A percentile compares a stretch with the other conserved stretches of the same genome.
phyloP scores from a whole-genome alignment of 2,888 invertebrate species.

The Aplocera efformata region DNA sequence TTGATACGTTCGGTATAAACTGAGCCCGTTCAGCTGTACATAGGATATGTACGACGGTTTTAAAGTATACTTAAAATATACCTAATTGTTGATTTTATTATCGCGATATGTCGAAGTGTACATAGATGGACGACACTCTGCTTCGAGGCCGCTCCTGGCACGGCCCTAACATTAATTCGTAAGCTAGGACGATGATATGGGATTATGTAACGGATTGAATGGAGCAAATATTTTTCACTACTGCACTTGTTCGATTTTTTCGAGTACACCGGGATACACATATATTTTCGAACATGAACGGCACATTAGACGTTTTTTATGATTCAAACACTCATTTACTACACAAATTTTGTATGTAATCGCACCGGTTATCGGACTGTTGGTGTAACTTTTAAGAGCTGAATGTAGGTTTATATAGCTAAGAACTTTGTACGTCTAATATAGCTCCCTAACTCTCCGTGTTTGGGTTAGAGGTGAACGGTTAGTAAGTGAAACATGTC shows the following conservation, averaged over 20 bases:
- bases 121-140: constrained; percentile 50
- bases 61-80: constrained; percentile 56
- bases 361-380: constrained; percentile 70
- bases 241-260: constrained; percentile 70
- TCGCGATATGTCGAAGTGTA: constrained; percentile 72
- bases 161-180: constrained; percentile 20
- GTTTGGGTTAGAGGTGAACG: constrained; percentile 63
- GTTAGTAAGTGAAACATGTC: constrained; percentile 76
- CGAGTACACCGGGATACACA: constrained; percentile 57
- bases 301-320: constrained; percentile 68
- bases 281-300: constrained; percentile 64
- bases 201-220: constrained; percentile 52
- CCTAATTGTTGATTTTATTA: constrained; percentile 69
- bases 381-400: constrained; percentile 66
- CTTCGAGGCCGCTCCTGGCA: constrained; percentile 31
- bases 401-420: constrained; percentile 65
- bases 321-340: constrained; percentile 67
- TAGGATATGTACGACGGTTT: constrained; percentile 65
- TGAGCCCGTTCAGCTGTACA: constrained; percentile 68
- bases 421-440: constrained; percentile 71
- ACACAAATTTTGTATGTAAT: constrained; percentile 74
- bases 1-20: constrained; percentile 58
- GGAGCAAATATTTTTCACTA: constrained; percentile 65
- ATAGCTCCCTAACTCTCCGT: constrained; percentile 73
- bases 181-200: constrained; percentile 37